These are phyloP conservation scores for Actinopyga echinites DNA, from an alignment of 53 echinoderm and acorn worm species.

Conservation along the genomic window DNA sequence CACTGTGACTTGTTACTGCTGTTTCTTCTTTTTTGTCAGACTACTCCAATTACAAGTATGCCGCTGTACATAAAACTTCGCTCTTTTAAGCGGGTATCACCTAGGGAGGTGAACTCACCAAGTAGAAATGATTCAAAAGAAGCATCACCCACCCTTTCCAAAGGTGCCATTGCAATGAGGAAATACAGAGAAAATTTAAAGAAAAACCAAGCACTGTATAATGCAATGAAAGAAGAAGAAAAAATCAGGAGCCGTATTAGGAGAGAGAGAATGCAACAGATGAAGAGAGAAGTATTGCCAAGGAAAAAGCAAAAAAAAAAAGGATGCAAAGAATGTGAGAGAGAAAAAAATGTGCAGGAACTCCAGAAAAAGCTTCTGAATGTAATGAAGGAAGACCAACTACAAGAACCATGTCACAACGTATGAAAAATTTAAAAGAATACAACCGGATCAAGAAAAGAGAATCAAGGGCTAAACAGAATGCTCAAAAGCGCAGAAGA, in stretches of 20 bases:
- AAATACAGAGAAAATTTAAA: neutral
- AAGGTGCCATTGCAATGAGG: neutral
- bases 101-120: neutral
- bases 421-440: neutral
- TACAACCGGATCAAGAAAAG: neutral
- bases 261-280: neutral
- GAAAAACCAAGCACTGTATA: constrained; percentile 1
- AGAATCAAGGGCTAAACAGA: neutral
- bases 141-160: neutral
- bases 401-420: neutral
- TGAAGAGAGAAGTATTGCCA: neutral
- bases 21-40: constrained; percentile 3
- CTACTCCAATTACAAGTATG: neutral
- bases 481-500: constrained; percentile 1
- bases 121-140: neutral
- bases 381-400: no score
- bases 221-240: neutral
- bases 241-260: neutral
- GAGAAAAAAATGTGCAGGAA: no score
- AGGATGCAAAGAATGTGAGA: neutral
- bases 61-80: neutral
- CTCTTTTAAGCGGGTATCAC: neutral
- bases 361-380: no score
- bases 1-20: no score
- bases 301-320: neutral